These are phyloP conservation scores for Montifringilla adamsi DNA, from an alignment of 2,113 vertebrate genomes.

Conservation along the genomic window DNA sequence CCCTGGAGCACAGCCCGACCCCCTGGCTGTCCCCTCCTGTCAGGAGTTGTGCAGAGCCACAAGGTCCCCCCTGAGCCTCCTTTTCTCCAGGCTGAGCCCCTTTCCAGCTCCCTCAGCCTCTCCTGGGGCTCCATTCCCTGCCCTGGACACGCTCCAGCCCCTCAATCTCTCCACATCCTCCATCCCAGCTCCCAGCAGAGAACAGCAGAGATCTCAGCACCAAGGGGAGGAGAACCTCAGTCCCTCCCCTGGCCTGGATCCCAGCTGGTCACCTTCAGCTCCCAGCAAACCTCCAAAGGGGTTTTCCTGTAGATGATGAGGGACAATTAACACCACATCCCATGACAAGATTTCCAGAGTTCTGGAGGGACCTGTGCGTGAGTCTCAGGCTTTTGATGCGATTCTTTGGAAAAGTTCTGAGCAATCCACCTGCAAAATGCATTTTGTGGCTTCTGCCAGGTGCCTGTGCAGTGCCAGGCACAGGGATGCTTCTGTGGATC, in stretches of 20 bases:
- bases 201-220: background rate
- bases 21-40: background rate
- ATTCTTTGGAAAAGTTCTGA: background rate
- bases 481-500: background rate
- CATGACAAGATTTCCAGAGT: background rate
- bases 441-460: background rate
- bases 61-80: background rate
- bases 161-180: background rate
- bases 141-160: accelerated
- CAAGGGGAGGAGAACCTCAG: background rate
- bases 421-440: background rate
- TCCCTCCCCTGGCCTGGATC: background rate
- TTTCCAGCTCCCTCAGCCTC: background rate
- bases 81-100: background rate
- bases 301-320: background rate
- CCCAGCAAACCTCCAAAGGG: background rate
- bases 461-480: background rate
- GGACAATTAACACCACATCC: background rate
- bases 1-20: background rate
- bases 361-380: background rate
- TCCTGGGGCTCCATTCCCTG: background rate
- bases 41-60: background rate
- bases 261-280: background rate
- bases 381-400: background rate
- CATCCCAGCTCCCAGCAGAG: background rate